These are phyloP conservation scores for Dendrocincla tyrannina DNA, from an alignment of 2,797 vertebrate genomes.

Conservation along the genomic window DNA sequence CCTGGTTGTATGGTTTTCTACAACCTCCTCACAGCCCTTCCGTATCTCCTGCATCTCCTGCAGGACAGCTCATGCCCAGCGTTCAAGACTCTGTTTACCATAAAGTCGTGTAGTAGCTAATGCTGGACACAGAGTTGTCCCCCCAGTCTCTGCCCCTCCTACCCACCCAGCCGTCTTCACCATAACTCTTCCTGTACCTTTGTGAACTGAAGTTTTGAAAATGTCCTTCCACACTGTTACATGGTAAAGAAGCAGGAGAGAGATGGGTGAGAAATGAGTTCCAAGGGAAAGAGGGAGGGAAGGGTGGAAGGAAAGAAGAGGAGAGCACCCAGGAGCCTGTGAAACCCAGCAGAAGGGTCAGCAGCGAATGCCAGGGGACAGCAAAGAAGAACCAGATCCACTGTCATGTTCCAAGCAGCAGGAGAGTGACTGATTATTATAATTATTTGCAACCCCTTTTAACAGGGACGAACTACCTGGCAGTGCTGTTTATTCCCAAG, in stretches of 20 bases:
- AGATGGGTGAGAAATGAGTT: neutral
- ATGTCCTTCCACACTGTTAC: fast-evolving
- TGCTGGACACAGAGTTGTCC: neutral
- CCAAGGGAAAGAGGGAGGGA: neutral
- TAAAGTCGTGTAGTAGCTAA: neutral
- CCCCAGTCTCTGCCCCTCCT: neutral
- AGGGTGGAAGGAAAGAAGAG: neutral
- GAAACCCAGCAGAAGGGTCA: neutral
- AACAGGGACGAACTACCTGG: neutral
- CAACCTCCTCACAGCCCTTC: neutral
- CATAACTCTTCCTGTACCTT: neutral
- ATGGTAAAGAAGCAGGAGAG: neutral
- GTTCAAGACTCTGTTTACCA: neutral
- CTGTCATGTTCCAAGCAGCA: neutral
- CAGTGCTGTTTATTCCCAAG: neutral
- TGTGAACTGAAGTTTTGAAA: neutral
- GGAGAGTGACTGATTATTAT: conserved; percentile 5
- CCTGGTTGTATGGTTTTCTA: neutral
- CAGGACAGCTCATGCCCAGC: neutral
- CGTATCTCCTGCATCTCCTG: neutral
- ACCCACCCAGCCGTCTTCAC: neutral
- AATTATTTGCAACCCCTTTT: conserved; percentile 26
- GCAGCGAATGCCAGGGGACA: neutral
- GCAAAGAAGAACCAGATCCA: neutral
- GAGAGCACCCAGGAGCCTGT: neutral